A percentile compares a stretch with the other conserved stretches of the same genome.
These are phyloP conservation scores for Branchipolynoe longqiensis DNA, from an alignment of 2,888 invertebrate species.

Conservation along the genomic window DNA sequence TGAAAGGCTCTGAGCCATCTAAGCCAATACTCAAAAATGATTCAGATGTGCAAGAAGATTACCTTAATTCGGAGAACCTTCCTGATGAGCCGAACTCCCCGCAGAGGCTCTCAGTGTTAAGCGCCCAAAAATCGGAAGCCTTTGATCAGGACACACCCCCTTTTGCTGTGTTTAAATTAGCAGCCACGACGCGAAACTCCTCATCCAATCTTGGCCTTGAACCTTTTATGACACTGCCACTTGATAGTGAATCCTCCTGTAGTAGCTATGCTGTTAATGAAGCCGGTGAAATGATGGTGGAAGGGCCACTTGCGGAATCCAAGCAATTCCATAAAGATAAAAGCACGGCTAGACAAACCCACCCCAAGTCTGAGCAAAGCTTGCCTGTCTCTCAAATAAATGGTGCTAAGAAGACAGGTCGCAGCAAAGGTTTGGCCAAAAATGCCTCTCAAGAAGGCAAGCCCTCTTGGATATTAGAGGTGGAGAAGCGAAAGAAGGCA, in stretches of 20 bases:
- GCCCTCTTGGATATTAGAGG: conserved; percentile 64
- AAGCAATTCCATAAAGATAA: neutral
- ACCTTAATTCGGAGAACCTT: neutral
- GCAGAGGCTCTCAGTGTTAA: neutral
- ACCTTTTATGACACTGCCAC: no score
- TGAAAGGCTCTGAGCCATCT: neutral
- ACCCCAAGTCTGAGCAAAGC: neutral
- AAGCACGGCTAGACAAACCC: neutral
- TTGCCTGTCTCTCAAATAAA: conserved; percentile 27
- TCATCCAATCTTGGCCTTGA: conserved; percentile 13
- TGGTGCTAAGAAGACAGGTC: conserved; percentile 42
- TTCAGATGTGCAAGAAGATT: neutral
- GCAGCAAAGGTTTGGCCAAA: neutral
- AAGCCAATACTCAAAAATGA: conserved; percentile 34
- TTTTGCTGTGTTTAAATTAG: conserved; percentile 26
- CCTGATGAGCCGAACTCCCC: neutral
- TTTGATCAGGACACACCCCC: neutral
- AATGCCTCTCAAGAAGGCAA: conserved; percentile 2
- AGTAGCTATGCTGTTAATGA: neutral
- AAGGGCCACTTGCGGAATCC: neutral
- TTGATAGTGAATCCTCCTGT: neutral
- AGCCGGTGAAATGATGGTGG: neutral
- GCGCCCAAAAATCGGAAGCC: neutral
- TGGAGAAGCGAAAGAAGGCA: conserved; percentile 72
- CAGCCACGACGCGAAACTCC: neutral